Percentiles rank a stretch among this genome's conserved stretches.
These are phyloP conservation scores for Chamaea fasciata DNA, from an alignment of 2,113 vertebrate species.

Conservation along the genomic window DNA sequence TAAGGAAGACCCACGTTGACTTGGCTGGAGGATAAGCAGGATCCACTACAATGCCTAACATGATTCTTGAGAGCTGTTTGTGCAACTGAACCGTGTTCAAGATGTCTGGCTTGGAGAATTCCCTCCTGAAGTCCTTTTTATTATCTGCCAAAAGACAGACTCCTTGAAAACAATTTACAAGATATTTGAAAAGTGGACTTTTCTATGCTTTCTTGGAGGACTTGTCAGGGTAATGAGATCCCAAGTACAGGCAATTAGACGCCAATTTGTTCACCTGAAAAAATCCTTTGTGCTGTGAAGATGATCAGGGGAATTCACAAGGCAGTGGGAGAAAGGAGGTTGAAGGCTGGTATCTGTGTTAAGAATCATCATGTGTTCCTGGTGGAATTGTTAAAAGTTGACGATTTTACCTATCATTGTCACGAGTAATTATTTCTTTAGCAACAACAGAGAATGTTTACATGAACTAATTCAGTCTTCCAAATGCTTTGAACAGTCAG, in stretches of 20 bases:
- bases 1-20: neutral
- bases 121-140: neutral
- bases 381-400: neutral
- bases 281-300: neutral
- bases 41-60: neutral
- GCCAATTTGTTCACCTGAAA: neutral
- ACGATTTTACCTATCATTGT: neutral
- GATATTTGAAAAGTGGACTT: neutral
- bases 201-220: neutral
- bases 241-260: neutral
- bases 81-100: neutral
- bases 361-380: neutral
- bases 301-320: neutral
- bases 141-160: neutral
- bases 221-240: neutral
- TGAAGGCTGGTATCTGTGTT: neutral
- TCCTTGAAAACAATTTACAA: neutral
- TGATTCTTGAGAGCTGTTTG: neutral
- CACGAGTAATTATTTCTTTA: neutral
- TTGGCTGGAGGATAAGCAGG: neutral
- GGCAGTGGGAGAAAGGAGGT: neutral
- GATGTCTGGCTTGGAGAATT: neutral
- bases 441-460: neutral
- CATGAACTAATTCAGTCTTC: neutral
- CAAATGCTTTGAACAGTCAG: neutral